Base-by-base conservation (phyloP, 2,888 invertebrate genomes). In the Malacosoma neustria region DNA sequence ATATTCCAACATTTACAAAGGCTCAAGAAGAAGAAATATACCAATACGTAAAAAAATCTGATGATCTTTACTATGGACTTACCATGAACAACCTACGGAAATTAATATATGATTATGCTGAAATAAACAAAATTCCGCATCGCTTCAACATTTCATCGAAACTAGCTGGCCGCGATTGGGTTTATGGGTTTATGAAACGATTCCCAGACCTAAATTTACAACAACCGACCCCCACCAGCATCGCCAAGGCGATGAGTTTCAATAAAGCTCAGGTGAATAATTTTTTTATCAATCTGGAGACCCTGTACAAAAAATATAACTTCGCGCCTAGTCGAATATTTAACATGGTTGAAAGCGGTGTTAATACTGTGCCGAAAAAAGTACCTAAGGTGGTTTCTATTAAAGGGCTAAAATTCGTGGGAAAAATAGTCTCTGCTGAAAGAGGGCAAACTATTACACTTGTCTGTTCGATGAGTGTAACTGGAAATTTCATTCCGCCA, bases 221-320 rank as follows among this genome's bases (percentile, higher is more conserved):
- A 30, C 41, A 42, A 13, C 36, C 45, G 29, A 34, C 13, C 13
- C 36, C 48, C 11, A 45, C 42, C 29, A 43, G 45, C 33, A 38
- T 46, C 32, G 56, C 49, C 30, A 47, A 55, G 37, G 51, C 49
- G 3, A 54, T 47, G 31, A 55, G 52, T 29, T 61, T 58, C 34
- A 58, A 60, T 46, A 49, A 48, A 48, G 30, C 44, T 30, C 56
- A 58, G 47, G 48, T n/a, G n/a, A n/a, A 44, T 13, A 39, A 30
- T 14, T 61, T 53, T 44, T 58, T 47, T 35, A 11, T 14, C 29
- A 34, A 36, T 15, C 11, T 32, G 22, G 30, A 32, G 3, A 30
- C 13, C 7, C 14, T 51, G n/a, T 48, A 43, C 33, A 29, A 45
- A 3, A 48, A 50, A 35, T 42, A 50, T 29, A 43, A 45, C 14